Percentiles rank a stretch among this genome's conserved stretches.
These are phyloP conservation scores for Patella depressa DNA, from an alignment of 2,888 invertebrate genomes.

Conservation along the genomic window DNA sequence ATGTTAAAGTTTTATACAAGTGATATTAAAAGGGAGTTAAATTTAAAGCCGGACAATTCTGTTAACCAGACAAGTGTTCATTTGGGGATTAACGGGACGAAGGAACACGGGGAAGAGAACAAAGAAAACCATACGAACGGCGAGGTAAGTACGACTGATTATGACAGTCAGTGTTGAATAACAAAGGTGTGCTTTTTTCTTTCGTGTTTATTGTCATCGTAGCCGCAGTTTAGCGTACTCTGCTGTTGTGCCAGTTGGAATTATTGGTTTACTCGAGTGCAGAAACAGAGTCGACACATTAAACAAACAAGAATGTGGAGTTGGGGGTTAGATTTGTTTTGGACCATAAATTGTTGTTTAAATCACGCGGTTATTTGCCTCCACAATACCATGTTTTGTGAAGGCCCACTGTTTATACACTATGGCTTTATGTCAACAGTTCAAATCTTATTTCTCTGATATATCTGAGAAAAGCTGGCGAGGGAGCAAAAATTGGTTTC, in stretches of 20 bases:
- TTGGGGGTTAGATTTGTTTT: background rate
- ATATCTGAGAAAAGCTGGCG: no score
- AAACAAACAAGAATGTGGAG: no score
- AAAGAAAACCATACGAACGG: constrained; percentile 35
- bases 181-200: constrained; percentile 8
- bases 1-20: background rate
- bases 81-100: constrained; percentile 24
- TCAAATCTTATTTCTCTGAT: no score
- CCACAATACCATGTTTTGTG: background rate
- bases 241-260: no score
- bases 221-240: no score
- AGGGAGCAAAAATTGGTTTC: no score
- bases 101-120: constrained; percentile 31
- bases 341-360: background rate
- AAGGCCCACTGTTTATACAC: background rate
- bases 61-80: background rate
- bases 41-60: background rate
- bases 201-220: no score
- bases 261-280: no score
- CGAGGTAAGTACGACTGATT: constrained; percentile 29
- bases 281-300: no score
- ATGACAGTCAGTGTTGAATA: background rate
- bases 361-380: constrained; percentile 5
- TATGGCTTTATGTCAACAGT: no score
- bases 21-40: background rate